Evolutionary conservation across 2,113 vertebrate species (phyloP), one percentile per base, ranked within the genome.

Genomic region (Mixornis gularis): DNA sequence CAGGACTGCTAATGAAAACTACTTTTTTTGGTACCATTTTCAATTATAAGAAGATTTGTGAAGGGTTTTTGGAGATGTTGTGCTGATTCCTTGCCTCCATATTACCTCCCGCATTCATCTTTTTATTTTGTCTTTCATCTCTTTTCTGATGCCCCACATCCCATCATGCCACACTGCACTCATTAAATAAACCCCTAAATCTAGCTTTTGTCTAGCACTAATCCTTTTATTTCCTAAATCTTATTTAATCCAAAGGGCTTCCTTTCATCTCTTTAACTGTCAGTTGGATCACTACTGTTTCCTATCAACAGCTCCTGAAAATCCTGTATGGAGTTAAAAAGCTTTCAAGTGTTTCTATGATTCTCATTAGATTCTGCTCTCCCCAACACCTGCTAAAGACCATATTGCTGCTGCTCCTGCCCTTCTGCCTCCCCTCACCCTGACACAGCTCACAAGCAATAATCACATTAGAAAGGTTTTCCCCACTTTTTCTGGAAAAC

Each of bases 171-270:
- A 97, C 84, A 70, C 95, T 93, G 92, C 93, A 60, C 94, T 96
- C 88, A 78, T 95, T 97, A 98, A 98, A 98, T 97, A 98, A 98
- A 97, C 95, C 96, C 83, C 53, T 77, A 97, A 98, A 97, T 98
- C 97, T 97, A 97, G 85, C 97, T 98, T 98, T 98, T 98, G 98
- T 98, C 91, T 92, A 85, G 49, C 26, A 68, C 73, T 98, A 98
- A 98, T 98, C 97, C 97, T 96, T 98, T 98, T 98, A 97, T 98
- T 98, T 98, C 94, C 96, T 97, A 97, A 98, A 97, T 96, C 97
- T 98, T 62, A 88, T 96, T 97, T 98, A 98, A 98, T 97, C 97
- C 53, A 0, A 95, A 90, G 74, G 79, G 86, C 88, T 96, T 97
- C 65, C 97, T 98, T 98, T 98, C 97, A 98, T 98, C 97, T 97